phyloP scores from a whole-genome alignment of 2,113 vertebrate genomes.

The Chlamydotis undulata region DNA sequence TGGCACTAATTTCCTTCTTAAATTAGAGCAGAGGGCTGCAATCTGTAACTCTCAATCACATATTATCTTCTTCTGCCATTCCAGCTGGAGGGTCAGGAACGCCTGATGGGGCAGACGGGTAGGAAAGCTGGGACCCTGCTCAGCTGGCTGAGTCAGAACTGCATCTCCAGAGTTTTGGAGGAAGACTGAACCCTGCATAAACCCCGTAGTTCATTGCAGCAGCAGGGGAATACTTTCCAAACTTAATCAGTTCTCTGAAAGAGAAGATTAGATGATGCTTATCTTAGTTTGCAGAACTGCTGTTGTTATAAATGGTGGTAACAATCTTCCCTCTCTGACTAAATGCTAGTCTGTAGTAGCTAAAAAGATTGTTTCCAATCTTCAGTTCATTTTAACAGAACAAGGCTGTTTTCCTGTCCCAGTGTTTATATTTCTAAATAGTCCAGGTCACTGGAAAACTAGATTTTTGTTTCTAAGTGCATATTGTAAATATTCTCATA shows the following conservation, averaged over 20 bases:
- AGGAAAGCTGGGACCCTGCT: not conserved
- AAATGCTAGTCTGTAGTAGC: not conserved
- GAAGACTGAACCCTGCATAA: not conserved
- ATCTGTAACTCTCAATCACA: not conserved
- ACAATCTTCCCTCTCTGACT: not conserved
- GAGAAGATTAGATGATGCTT: not conserved
- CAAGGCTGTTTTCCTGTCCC: not conserved
- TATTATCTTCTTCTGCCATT: not conserved
- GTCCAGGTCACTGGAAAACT: not conserved
- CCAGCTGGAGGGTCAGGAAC: not conserved
- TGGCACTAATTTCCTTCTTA: not conserved
- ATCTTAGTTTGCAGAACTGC: not conserved
- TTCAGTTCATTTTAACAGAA: not conserved
- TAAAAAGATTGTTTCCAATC: not conserved
- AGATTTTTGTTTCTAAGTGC: not conserved
- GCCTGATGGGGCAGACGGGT: not conserved
- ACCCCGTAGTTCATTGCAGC: not conserved
- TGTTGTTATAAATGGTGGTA: not conserved
- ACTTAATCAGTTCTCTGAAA: not conserved
- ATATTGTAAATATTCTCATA: not conserved
- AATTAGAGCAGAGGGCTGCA: not conserved
- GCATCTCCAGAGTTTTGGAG: not conserved
- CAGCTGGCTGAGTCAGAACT: not conserved
- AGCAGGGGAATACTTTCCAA: not conserved
- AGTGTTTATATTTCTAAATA: not conserved